Evolutionary conservation across 2,797 vertebrate genomes (phyloP).

Genomic region (Falco naumanni): DNA sequence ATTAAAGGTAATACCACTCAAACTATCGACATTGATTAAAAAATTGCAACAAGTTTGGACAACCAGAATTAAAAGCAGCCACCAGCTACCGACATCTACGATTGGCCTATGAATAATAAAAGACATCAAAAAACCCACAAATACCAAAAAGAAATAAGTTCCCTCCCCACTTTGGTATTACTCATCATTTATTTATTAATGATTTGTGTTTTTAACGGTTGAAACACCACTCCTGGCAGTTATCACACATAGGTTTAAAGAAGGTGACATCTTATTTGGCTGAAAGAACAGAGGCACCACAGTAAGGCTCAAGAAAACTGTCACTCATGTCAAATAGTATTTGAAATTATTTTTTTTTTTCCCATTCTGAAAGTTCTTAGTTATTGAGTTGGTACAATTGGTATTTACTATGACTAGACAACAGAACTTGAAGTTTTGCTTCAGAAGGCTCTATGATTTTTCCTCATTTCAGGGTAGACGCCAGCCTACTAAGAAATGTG

Average conservation of each 20-base stretch:
- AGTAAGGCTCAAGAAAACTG: background rate
- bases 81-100: background rate
- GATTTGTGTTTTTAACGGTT: background rate
- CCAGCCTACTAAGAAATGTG: background rate
- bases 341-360: background rate
- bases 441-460: background rate
- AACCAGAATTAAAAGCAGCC: background rate
- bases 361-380: background rate
- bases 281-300: background rate
- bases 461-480: background rate
- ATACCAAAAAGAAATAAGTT: background rate
- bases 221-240: slow-evolving; percentile 8
- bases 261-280: background rate
- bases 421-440: background rate
- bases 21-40: background rate
- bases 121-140: background rate
- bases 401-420: background rate
- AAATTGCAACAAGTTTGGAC: background rate
- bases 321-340: background rate
- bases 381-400: background rate
- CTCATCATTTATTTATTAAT: background rate
- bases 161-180: background rate
- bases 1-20: background rate
- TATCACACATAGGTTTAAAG: background rate
- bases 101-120: background rate